Conservation (phyloP, 2,113 vertebrate genomes). For the Carlito syrichta region DNA sequence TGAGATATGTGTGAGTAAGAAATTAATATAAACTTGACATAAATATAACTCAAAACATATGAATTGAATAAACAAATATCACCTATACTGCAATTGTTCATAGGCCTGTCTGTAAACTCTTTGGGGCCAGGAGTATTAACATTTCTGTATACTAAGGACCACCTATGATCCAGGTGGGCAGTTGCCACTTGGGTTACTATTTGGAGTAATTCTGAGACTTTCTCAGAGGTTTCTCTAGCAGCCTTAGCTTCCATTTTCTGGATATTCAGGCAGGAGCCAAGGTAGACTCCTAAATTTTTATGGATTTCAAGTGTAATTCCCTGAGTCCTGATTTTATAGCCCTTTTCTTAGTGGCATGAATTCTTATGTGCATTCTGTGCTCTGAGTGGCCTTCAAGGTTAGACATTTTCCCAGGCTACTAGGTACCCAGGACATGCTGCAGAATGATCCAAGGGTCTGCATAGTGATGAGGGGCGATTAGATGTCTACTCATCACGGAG, state of each 20-base stretch:
- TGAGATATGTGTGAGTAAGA: neutral
- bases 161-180: neutral
- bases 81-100: neutral
- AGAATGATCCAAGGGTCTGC: neutral
- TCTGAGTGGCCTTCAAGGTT: neutral
- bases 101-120: neutral
- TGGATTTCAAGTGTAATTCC: neutral
- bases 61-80: neutral
- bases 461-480: constrained; percentile 76
- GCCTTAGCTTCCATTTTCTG: neutral
- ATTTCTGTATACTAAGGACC: neutral
- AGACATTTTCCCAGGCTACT: neutral
- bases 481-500: constrained; percentile 76
- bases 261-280: neutral
- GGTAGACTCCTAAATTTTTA: neutral
- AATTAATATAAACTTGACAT: neutral
- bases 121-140: neutral
- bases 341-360: neutral
- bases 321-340: neutral
- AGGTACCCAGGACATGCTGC: neutral
- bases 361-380: neutral
- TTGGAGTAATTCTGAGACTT: neutral
- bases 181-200: neutral
- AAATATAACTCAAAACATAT: neutral
- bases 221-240: neutral